These are phyloP conservation scores for Andrena camellia DNA, from an alignment of 2,888 invertebrate genomes.

Conservation along the genomic window DNA sequence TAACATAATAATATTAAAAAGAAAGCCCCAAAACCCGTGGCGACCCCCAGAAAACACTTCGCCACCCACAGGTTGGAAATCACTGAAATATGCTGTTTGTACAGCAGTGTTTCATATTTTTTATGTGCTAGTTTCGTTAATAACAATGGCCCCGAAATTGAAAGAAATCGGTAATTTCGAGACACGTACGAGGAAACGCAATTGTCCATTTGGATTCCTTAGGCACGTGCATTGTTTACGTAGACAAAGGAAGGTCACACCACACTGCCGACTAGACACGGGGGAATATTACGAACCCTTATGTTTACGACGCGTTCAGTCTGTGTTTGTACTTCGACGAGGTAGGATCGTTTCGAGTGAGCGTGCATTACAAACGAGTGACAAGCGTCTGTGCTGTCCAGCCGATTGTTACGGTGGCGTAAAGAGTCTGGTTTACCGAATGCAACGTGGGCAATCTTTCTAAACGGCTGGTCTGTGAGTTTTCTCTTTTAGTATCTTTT, in stretches of 20 bases:
- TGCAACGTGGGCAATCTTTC: no score
- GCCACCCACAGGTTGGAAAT: no score
- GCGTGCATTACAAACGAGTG: constrained; percentile 10
- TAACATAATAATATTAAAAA: neutral
- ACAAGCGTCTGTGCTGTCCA: neutral
- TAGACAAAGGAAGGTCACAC: neutral
- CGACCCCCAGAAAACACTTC: no score
- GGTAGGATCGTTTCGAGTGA: neutral
- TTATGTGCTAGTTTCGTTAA: neutral
- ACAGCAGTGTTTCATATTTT: no score
- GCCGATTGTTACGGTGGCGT: no score
- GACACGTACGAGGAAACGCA: neutral
- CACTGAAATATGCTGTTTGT: no score
- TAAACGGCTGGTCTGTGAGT: no score
- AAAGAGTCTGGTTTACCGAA: no score
- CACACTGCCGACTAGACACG: neutral
- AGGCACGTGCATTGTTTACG: constrained; percentile 3
- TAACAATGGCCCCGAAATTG: neutral
- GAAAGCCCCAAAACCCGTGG: no score
- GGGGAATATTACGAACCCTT: neutral
- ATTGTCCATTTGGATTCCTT: neutral
- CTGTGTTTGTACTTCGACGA: neutral
- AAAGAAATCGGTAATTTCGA: neutral
- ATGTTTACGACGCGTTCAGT: neutral
- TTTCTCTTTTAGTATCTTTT: no score